Base-by-base conservation (phyloP, 1,140 invertebrate genomes). In the Lepidurus couesii region DNA sequence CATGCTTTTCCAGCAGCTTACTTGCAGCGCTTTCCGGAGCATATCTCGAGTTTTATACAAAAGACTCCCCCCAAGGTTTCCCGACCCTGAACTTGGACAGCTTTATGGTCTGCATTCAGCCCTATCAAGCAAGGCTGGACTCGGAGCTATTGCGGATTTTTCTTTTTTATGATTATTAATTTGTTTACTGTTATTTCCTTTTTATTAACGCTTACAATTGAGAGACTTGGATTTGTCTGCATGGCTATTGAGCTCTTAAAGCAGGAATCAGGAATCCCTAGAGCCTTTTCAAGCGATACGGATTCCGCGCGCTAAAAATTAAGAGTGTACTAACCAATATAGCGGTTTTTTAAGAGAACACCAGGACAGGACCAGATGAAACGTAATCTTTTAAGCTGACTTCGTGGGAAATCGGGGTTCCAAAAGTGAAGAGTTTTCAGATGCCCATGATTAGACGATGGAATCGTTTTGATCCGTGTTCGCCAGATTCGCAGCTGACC, bases 61-160 rank as follows among this genome's bases (percentile, higher is more conserved):
- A 65, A 65, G 21, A 65, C 34, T 34, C 34, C 4, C 4, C 13
- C 53, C 53, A 65, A 65, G 53, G 53, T 65, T 65, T 65, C 9
- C 53, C 53, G 53, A 65, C 53, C 53, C 16, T 65, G 53, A 65
- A 65, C 53, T 65, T 65, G 53, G 53, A 65, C 53, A 65, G 53
- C 8, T 65, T 65, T 65, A 65, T 65, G 13, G 53, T 21, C 53
- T 65, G 16, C 3, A 65, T 65, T 65, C 9, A 65, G 53, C 21
- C 13, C 53, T n/a, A 34, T 2, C 34, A 65, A 65, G 53, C 53
- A 13, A 65, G 21, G 53, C 21, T 65, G 53, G 53, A 65, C 53
- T 65, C 53, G 16, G 34, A 65, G 53, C 53, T 65, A 21, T 65
- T 65, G n/a, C 53, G n/a, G 53, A 65, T 65, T n/a, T 65, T 65